phyloP scores from a whole-genome alignment of 2,888 invertebrate species.

The Rapana venosa region DNA sequence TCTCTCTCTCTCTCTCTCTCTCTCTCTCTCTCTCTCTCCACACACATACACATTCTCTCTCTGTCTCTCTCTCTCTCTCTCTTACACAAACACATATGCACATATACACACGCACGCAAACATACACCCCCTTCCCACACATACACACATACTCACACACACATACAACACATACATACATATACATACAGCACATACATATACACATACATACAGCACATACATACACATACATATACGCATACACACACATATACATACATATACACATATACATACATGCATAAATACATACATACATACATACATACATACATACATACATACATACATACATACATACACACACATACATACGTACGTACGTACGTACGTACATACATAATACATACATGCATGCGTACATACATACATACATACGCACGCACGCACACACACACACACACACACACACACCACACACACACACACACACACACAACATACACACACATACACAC shows the following conservation, averaged over 20 bases:
- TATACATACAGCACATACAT: too few relatives aligned
- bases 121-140: background rate
- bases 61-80: too few relatives aligned
- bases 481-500: too few relatives aligned
- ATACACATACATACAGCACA: background rate
- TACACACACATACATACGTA: background rate
- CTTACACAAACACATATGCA: too few relatives aligned
- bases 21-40: background rate
- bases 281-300: background rate
- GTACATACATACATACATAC: too few relatives aligned
- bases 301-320: background rate
- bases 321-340: background rate
- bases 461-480: too few relatives aligned
- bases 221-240: conserved; percentile 13
- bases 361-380: background rate
- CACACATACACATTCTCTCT: background rate
- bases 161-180: too few relatives aligned
- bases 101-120: too few relatives aligned
- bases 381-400: too few relatives aligned
- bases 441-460: too few relatives aligned
- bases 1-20: background rate
- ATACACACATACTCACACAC: background rate
- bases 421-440: too few relatives aligned
- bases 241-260: background rate
- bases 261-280: background rate